Evolutionary conservation across 2,888 invertebrate species (phyloP), one percentile per base, ranked within the genome.

Genomic region (Scaptomyza reducta): DNA sequence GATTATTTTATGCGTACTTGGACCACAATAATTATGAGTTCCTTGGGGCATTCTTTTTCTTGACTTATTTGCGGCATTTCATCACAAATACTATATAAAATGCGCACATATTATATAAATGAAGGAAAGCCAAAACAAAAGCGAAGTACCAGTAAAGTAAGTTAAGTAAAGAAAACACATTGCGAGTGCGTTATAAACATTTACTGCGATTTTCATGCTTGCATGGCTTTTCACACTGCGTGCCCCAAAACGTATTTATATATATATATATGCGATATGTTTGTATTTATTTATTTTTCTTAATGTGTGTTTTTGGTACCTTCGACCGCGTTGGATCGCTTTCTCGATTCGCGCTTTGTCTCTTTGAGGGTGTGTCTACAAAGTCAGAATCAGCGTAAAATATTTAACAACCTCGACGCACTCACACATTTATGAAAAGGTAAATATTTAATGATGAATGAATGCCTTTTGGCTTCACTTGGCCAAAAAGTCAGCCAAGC

Each of bases 401-500:
- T 79, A 85, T 85, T 85, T 82, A 87, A 70, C 74, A 73, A 59
- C 74, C 68, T 74, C 82, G 76, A 87, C 81, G 87, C 85, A 83
- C 87, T 85, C 79, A 83, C 87, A 83, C 87, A 85, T 85, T 85
- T 86, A 85, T 85, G 86, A 85, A 85, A 85, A 86, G 85, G 80
- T 85, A 83, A 86, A 86, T 86, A 83, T 86, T 86, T 86, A 87
- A 86, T 86, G 83, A 82, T 64, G 74, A 66, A 70, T 85, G 63
- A 66, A 70, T 85, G 63, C 76, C 60, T 59, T 63, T 42, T 53
- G 70, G 70, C 50, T 49, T 42, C 63, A 60, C 56, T 54, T 41
- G 33, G 38, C 31, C 65, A 42, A 16, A 10, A 31, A 41, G 33
- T 40, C 33, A 53, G 9, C 14, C 35, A 53, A 40, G 13, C 40